Evolutionary conservation across 2,797 vertebrate genomes (phyloP), one percentile per base, ranked within the genome.

Genomic region (Enteromius fasciolatus): DNA sequence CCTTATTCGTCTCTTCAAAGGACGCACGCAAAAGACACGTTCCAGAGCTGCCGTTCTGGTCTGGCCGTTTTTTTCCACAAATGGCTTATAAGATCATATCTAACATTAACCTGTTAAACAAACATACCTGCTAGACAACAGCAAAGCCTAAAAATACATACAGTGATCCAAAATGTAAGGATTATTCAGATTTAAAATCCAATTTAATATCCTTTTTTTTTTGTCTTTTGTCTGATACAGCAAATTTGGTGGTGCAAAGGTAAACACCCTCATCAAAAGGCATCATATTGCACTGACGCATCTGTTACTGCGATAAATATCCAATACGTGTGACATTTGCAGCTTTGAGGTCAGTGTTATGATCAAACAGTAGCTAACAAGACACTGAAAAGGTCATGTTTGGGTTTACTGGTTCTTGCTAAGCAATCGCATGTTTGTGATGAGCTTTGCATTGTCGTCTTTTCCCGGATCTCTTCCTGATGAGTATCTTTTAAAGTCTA

Each of bases 321-420:
- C 28, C 69, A 39, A 48, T 74, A 25, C 15, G 15, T 33, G 44
- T 74, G 69, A 64, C 70, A 81, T 81, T 81, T 74, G 23, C 70
- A 66, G 80, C 59, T 23, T 67, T 36, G 15, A 73, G 59, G 70
- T 75, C 70, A 74, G 31, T 66, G 44, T 75, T 66, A 66, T 52
- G 15, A 74, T 73, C 69, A 64, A 81, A 74, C 69, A 39, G 69
- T 48, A 18, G 57, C 69, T 28, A 74, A 64, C 79, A 81, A 33
- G 4, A 28, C 50, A 39, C 50, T 5, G 28, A 52, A 81, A 81
- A 74, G 57, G 68, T 73, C 54, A 73, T 64, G 31, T 81, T 81
- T 81, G 79, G 52, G 69, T 64, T 81, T 63, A 20, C 54, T 39
- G 31, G 28, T 36, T 1, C 1, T 5, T 74, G 68, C 46, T 14